Base-by-base conservation (phyloP, 2,888 invertebrate species). In the Chirona hameri region DNA sequence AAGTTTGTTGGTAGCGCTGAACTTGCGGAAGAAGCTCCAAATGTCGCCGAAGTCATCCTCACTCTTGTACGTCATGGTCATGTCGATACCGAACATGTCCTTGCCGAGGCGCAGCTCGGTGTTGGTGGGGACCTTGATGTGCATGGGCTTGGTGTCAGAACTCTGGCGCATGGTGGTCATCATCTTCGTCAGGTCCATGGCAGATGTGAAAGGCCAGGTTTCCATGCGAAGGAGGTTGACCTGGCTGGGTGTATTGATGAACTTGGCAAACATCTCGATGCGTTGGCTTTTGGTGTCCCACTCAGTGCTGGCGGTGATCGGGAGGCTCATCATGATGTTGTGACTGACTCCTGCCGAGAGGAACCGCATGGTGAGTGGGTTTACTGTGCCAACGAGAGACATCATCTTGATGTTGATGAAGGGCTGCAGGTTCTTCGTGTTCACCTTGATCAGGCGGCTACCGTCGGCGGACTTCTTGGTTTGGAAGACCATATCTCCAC, bases 271-370 rank as follows among this genome's bases (percentile, higher is more conserved):
- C 9, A 76, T 7, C 46, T 76, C 76, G 27, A 76, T 9, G 24
- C 76, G 76, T 24, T 39, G 4, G 24, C 76, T 76, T 39, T 76
- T 76, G 39, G 76, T 31, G 46, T 76, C 76, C 76, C 76, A 76
- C 46, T 76, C 76, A 21, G 46, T 24, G 24, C 21, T 46, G 10
- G 46, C 10, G 5, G 39, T 46, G 24, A 76, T 39, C 0, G 76
- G 76, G 3, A 76, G 21, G 76, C 76, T 76, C 39, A 46, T 46
- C 76, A 76, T 76, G 21, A 76, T 76, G 39, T 76, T 76, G 21
- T 24, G 76, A 7, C 0, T 46, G 39, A 76, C 76, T 2, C 76
- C 76, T 18, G 76, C 76, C 7, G 76, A 24, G 9, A 76, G 21
- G 18, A 39, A 39, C 12, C 76, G 76, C 39, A 46, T 76, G 7